Percentiles rank a stretch among this genome's conserved stretches.
These are phyloP conservation scores for Anarsia innoxiella DNA, from an alignment of 2,888 invertebrate genomes.

Conservation along the genomic window DNA sequence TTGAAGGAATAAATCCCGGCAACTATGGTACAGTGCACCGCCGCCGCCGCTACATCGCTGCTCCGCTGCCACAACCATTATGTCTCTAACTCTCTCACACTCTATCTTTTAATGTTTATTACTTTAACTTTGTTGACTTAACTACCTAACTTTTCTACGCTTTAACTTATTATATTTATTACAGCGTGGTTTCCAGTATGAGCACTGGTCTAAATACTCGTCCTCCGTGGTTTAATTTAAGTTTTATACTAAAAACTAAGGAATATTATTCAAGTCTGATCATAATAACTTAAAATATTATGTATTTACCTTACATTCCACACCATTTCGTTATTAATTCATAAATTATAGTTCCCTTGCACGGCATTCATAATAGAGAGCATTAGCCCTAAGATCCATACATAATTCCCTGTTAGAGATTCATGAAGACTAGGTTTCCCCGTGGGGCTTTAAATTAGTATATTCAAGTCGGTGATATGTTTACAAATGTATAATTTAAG, in stretches of 20 bases:
- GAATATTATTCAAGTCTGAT: no score
- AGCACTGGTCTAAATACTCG: no score
- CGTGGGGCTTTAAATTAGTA: constrained; percentile 28
- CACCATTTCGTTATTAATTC: constrained; percentile 16
- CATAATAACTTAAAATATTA: no score
- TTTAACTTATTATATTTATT: no score
- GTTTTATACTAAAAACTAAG: no score
- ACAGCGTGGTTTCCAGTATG: no score
- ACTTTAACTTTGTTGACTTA: no score
- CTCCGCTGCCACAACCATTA: not conserved
- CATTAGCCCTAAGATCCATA: constrained; percentile 21
- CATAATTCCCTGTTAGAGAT: constrained; percentile 34
- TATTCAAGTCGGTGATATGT: no score
- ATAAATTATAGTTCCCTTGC: constrained; percentile 19
- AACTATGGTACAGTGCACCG: constrained; percentile 28
- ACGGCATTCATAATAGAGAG: constrained; percentile 17
- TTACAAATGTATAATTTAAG: no score
- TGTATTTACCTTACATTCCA: no score
- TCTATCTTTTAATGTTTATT: constrained; percentile 1
- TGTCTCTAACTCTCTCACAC: not conserved
- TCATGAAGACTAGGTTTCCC: constrained; percentile 35
- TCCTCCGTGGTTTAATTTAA: no score
- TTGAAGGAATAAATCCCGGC: constrained; percentile 47
- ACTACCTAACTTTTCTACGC: no score
- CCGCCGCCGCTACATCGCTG: constrained; percentile 1